Evolutionary conservation across 2,888 invertebrate genomes (phyloP), one percentile per base, ranked within the genome.

Genomic region (Tetranychus piercei): DNA sequence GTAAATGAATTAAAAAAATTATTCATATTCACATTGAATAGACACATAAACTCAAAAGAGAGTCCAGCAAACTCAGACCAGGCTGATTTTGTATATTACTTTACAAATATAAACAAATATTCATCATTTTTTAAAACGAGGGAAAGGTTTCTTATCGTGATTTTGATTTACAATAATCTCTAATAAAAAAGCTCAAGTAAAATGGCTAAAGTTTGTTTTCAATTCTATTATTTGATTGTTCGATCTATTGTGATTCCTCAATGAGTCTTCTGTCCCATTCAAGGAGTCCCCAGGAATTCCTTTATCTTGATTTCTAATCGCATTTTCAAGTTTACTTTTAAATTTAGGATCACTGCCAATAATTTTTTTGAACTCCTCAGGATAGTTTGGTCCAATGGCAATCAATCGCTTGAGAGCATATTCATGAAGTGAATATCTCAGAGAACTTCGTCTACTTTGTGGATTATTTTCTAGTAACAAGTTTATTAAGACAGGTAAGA

Each of bases 181-280:
- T 34, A 34, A 23, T 23, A 34, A 34, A 34, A 34, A 34, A 34
- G 34, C 34, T 34, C 34, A 34, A 34, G 43, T 44, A 79, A 94
- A 95, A 84, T 94, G 93, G 80, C 92, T 92, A 82, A 94, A 95
- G 84, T 94, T 92, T 2, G 93, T 94, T 85, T 92, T 94, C 79
- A 94, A 86, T 83, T 92, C 91, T 81, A 94, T 94, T 74, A 91
- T 89, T 44, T 82, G 81, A 72, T 75, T 75, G 5, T 73, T 45
- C 15, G 71, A 66, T 23, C 74, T 73, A 43, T 74, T 72, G 11
- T 76, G 75, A 20, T 74, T 44, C 15, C 69, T 65, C 65, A 73
- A 43, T 20, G 76, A 72, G 45, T 74, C 74, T n/a, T 73, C 64
- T 9, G 71, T 75, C 73, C 34, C 34, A 3, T 23, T 23, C 23